Conservation (phyloP, 2,113 vertebrate genomes). For the Sander vitreus region DNA sequence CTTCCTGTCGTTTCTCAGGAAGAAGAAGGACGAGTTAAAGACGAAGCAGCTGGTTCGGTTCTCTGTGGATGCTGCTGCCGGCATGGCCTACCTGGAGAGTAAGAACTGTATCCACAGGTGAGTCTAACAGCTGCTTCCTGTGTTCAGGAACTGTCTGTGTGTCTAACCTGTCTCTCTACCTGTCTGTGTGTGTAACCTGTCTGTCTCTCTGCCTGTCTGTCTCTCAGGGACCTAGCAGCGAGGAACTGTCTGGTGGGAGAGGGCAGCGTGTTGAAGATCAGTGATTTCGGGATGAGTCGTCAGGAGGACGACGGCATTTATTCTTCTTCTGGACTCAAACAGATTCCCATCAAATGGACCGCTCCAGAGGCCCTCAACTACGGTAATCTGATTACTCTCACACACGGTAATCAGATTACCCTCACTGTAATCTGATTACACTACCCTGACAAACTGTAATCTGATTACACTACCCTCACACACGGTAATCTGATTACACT, state of each 20-base stretch:
- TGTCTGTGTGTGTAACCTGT: no score
- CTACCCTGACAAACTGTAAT: no score
- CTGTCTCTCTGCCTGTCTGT: no score
- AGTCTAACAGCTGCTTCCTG: no score
- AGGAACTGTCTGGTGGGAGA: slow-evolving; percentile 97
- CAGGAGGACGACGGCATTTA: slow-evolving; percentile 98
- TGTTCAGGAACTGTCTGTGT: no score
- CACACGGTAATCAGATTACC: not conserved
- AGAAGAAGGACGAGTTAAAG: slow-evolving; percentile 97
- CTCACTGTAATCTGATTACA: not conserved
- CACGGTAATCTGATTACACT: no score
- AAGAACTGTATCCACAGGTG: no score
- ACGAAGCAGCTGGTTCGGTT: slow-evolving; percentile 94
- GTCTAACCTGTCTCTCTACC: no score
- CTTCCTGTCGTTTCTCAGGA: slow-evolving; percentile 96
- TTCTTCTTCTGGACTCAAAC: slow-evolving; percentile 96
- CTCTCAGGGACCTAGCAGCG: slow-evolving; percentile 93
- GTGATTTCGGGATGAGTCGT: slow-evolving; percentile 98
- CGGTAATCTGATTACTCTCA: slow-evolving; percentile 80
- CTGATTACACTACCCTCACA: no score
- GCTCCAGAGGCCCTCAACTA: slow-evolving; percentile 99
- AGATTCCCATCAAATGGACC: slow-evolving; percentile 99
- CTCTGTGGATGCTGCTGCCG: slow-evolving; percentile 92
- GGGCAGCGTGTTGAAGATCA: slow-evolving; percentile 94
- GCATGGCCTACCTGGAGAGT: slow-evolving; percentile 95